Percentiles rank a stretch among this genome's conserved stretches.
Conservation (phyloP, 1,140 invertebrate genomes). For the Rhopalosiphum padi region DNA sequence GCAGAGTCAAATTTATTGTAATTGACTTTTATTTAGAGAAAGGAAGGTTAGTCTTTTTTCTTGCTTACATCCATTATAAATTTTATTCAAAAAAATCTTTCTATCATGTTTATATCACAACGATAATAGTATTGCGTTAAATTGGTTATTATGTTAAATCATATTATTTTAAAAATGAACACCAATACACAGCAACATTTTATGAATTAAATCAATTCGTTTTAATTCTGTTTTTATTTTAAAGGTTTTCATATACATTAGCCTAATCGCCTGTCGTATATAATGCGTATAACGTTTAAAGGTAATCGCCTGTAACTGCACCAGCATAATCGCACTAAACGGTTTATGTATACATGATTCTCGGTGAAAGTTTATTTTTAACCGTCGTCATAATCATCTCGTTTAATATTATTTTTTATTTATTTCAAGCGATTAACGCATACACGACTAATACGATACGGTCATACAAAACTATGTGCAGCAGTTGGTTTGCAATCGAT, state of each 20-base stretch:
- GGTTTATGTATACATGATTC: neutral
- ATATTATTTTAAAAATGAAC: neutral
- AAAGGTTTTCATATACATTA: neutral
- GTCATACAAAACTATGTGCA: neutral
- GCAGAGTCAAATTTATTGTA: neutral
- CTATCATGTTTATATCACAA: neutral
- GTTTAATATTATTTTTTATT: neutral
- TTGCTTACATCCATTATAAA: neutral
- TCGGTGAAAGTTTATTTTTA: neutral
- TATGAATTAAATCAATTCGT: neutral
- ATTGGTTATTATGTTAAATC: neutral
- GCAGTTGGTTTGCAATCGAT: neutral
- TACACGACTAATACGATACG: neutral
- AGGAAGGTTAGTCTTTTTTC: neutral
- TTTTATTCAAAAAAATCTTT: neutral
- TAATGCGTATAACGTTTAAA: neutral
- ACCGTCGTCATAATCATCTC: neutral
- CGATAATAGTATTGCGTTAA: neutral
- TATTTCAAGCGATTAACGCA: neutral
- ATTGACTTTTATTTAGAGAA: neutral
- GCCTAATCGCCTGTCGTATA: neutral
- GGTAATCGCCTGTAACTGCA: neutral
- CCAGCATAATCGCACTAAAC: neutral
- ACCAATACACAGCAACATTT: neutral
- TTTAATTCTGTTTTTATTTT: neutral